Conservation (phyloP, 2,888 invertebrate genomes). For the Drosophila mulleri region DNA sequence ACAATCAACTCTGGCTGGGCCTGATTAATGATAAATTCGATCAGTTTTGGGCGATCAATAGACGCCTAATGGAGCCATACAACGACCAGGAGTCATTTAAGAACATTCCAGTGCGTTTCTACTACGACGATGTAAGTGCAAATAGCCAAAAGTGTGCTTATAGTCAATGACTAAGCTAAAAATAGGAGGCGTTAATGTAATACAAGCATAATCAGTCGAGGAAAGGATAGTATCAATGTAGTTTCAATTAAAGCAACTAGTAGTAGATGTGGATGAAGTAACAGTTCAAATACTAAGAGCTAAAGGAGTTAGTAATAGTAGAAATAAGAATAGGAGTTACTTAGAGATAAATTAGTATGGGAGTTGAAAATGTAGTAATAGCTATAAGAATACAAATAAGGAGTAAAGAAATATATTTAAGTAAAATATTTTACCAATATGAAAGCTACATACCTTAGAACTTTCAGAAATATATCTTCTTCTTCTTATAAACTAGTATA, state of each 20-base stretch:
- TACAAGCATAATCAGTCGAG: neutral
- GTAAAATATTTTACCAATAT: too few species aligned
- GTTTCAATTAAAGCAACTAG: too few species aligned
- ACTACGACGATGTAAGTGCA: constrained; percentile 87
- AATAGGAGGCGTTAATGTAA: neutral
- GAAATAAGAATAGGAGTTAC: neutral
- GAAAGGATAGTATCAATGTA: too few species aligned
- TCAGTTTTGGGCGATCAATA: constrained; percentile 99
- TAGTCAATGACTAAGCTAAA: neutral
- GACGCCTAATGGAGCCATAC: constrained; percentile 95
- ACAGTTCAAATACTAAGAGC: too few species aligned
- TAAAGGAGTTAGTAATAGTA: neutral
- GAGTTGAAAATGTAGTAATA: neutral
- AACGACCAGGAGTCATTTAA: constrained; percentile 93
- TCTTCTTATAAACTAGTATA: too few species aligned
- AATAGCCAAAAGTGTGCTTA: neutral
- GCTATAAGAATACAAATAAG: neutral
- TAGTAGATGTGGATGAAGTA: too few species aligned
- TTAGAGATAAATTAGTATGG: neutral
- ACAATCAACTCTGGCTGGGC: constrained; percentile 97
- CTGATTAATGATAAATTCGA: constrained; percentile 98
- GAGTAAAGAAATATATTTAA: neutral
- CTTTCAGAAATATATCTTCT: too few species aligned
- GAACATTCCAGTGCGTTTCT: constrained; percentile 95
- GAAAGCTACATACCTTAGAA: too few species aligned